A percentile compares a stretch with the other conserved stretches of the same genome.
Evolutionary conservation across 1,140 invertebrate species (phyloP).

Genomic region (Wasmannia auropunctata): DNA sequence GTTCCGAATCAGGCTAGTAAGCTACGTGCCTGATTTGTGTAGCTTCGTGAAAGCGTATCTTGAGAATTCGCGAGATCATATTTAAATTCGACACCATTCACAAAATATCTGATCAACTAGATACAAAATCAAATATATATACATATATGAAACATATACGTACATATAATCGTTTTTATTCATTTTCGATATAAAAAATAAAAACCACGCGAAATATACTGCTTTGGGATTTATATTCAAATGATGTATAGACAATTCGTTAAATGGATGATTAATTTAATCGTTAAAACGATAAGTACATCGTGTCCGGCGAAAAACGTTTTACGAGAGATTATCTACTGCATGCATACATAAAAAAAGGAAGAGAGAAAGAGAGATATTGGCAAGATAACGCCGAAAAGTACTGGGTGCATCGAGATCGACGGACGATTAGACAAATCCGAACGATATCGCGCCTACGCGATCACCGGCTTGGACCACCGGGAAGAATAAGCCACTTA

Average conservation of each 20-base stretch:
- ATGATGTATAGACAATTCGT: not conserved
- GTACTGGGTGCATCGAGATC: slow-evolving; percentile 47
- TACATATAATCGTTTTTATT: not conserved
- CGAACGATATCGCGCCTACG: slow-evolving; percentile 65
- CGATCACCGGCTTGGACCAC: slow-evolving; percentile 68
- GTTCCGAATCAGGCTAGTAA: not conserved
- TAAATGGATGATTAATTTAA: not conserved
- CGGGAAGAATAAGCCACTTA: slow-evolving; percentile 83
- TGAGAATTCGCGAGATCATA: not conserved
- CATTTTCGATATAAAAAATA: not conserved
- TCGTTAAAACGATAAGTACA: slow-evolving; percentile 3
- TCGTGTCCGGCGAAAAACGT: not conserved
- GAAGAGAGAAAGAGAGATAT: not conserved
- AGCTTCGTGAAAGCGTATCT: not conserved
- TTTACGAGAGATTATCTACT: slow-evolving; percentile 34
- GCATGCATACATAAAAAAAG: not conserved
- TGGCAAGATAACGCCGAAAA: not conserved
- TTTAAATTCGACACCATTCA: not conserved
- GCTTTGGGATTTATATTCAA: not conserved
- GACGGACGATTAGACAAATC: slow-evolving; percentile 74
- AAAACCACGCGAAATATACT: not conserved
- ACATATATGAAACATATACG: not conserved
- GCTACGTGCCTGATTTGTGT: too few species aligned
- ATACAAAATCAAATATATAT: not conserved
- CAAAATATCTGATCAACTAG: not conserved